Evolutionary conservation across 2,888 invertebrate species (phyloP), one percentile per base, ranked within the genome.

Genomic region (Zele albiditarsus): DNA sequence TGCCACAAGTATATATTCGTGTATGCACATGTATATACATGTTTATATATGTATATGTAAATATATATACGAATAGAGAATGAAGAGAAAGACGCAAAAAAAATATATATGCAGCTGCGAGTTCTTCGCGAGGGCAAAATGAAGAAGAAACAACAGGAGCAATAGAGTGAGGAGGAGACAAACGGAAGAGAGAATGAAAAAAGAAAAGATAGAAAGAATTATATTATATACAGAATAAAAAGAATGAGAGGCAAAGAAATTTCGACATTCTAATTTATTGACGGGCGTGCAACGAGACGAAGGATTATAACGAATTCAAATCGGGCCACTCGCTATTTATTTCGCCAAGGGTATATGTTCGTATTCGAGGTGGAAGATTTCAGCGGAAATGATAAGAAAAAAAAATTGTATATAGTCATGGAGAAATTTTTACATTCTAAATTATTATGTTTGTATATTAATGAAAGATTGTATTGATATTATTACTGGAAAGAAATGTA

Each of bases 251-350:
- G 76, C 75, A 77, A 74, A 74, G 74, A 75, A 67, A 75, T 28
- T 14, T 31, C 23, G 65, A 72, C 71, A 79, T 79, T 79, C 79
- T 80, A 79, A 80, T 80, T 80, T 80, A 80, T 80, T 74, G 80
- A 79, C 66, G 75, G 73, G 38, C 71, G 57, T 31, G 71, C 46
- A 71, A 73, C 65, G 66, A 63, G 27, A 38, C 60, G 70, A 23
- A 63, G 73, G 71, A 76, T 74, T 71, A 74, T 66, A 70, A 67
- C 78, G 79, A 79, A 75, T 77, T 69, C 72, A 58, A 73, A 69
- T 69, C 74, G 62, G 53, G 46, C 27, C 57, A 12, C 10, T 53
- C 20, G 62, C 68, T 73, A 31, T 73, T 20, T 74, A 49, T 69
- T 63, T 69, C 49, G 60, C 42, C 42, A 31, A 27, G 38, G n/a